phyloP scores from a whole-genome alignment of 2,888 invertebrate genomes.

The Eupithecia dodoneata region DNA sequence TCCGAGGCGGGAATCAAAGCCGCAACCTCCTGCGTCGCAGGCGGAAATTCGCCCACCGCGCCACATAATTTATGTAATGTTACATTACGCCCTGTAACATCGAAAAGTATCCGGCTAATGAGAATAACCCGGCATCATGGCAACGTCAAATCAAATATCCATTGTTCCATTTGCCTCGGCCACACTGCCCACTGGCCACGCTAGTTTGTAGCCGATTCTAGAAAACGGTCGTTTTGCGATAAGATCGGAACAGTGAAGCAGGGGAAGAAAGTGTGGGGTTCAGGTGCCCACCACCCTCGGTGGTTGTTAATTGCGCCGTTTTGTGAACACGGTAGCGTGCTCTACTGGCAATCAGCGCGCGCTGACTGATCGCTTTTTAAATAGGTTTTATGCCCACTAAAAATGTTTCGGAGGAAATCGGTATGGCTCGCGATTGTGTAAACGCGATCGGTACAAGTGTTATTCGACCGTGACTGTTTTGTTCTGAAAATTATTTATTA shows the following conservation, averaged over 20 bases:
- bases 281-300: conserved; percentile 36
- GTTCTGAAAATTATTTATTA: conserved; percentile 6
- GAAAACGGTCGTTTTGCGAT: conserved; percentile 84
- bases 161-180: conserved; percentile 47
- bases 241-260: conserved; percentile 69
- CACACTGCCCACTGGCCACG: conserved; percentile 80
- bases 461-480: conserved; percentile 34
- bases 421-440: conserved; percentile 63
- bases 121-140: conserved; percentile 34
- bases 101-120: conserved; percentile 13
- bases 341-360: conserved; percentile 79
- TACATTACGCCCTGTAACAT: not conserved
- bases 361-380: conserved; percentile 85
- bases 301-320: conserved; percentile 82
- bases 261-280: conserved; percentile 55
- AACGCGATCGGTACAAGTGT: conserved; percentile 65
- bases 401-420: conserved; percentile 79
- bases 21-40: too few relatives aligned
- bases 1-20: too few relatives aligned
- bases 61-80: not conserved
- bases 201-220: conserved; percentile 82
- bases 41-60: too few relatives aligned
- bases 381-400: conserved; percentile 83
- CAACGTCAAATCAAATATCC: conserved; percentile 45
- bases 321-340: conserved; percentile 84